Conservation (phyloP, 2,888 invertebrate genomes). For the Drosophila leonis region DNA sequence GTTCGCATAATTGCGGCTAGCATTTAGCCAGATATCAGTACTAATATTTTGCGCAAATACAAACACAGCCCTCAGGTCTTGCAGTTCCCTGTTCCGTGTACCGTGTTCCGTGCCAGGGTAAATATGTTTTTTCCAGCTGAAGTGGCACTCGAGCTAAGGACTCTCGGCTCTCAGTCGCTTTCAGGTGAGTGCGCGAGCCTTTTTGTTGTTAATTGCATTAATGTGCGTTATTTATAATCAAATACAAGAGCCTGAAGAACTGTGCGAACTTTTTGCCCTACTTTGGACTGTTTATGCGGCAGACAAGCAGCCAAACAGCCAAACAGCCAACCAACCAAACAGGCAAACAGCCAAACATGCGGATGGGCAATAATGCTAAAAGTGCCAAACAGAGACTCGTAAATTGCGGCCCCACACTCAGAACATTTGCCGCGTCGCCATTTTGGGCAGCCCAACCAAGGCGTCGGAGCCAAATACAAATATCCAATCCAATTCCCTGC, state of each 20-base stretch:
- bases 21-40: slow-evolving; percentile 67
- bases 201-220: slow-evolving; percentile 73
- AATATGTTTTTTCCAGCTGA: slow-evolving; percentile 68
- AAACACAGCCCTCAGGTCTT: slow-evolving; percentile 18
- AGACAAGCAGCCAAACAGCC: slow-evolving; percentile 7
- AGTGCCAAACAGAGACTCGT: slow-evolving; percentile 79
- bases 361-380: slow-evolving; percentile 72
- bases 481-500: slow-evolving; percentile 57
- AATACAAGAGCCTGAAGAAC: slow-evolving; percentile 52
- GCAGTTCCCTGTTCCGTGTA: slow-evolving; percentile 7
- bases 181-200: slow-evolving; percentile 68
- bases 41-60: slow-evolving; percentile 52
- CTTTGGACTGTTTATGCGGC: slow-evolving; percentile 53
- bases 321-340: slow-evolving; percentile 2
- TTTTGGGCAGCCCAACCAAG: slow-evolving; percentile 28
- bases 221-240: slow-evolving; percentile 77
- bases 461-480: slow-evolving; percentile 33
- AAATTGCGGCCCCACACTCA: slow-evolving; percentile 59
- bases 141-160: slow-evolving; percentile 66
- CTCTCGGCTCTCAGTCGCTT: slow-evolving; percentile 35
- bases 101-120: slow-evolving; percentile 31
- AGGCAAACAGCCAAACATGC: slow-evolving; percentile 40
- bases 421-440: slow-evolving; percentile 36
- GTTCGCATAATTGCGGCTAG: slow-evolving; percentile 69
- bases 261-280: slow-evolving; percentile 56